Conservation (phyloP, 2,113 vertebrate species). For the Albula goreensis region DNA sequence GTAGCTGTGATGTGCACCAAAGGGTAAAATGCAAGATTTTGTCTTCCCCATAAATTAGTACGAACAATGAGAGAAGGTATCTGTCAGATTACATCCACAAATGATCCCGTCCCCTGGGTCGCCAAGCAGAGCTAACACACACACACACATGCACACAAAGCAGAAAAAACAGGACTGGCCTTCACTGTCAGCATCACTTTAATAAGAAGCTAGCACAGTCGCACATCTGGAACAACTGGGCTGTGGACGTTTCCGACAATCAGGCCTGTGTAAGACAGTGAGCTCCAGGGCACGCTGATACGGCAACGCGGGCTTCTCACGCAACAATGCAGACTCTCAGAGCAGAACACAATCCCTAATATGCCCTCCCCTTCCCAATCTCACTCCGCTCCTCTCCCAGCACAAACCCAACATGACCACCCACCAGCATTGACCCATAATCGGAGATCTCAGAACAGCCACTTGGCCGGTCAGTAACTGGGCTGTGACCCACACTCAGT, state of each 20-base stretch:
- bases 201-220: not conserved
- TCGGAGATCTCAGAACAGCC: no score
- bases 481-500: not conserved
- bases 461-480: not conserved
- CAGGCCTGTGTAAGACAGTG: not conserved
- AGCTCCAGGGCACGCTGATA: not conserved
- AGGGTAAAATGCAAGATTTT: not conserved
- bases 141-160: not conserved
- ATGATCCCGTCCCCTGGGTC: not conserved
- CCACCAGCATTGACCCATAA: not conserved
- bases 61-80: not conserved
- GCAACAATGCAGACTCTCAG: not conserved
- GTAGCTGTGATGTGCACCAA: constrained; percentile 10
- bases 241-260: not conserved
- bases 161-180: not conserved
- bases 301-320: not conserved
- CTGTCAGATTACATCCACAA: constrained; percentile 13
- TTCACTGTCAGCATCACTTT: not conserved
- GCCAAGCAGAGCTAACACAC: constrained; percentile 1
- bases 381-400: not conserved
- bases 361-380: not conserved
- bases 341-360: not conserved
- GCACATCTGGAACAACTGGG: not conserved
- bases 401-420: not conserved
- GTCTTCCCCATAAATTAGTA: not conserved